A percentile compares a stretch with the other conserved stretches of the same genome.
Evolutionary conservation across 1,140 invertebrate species (phyloP).

Genomic region (Pseudomyrmex concolor): DNA sequence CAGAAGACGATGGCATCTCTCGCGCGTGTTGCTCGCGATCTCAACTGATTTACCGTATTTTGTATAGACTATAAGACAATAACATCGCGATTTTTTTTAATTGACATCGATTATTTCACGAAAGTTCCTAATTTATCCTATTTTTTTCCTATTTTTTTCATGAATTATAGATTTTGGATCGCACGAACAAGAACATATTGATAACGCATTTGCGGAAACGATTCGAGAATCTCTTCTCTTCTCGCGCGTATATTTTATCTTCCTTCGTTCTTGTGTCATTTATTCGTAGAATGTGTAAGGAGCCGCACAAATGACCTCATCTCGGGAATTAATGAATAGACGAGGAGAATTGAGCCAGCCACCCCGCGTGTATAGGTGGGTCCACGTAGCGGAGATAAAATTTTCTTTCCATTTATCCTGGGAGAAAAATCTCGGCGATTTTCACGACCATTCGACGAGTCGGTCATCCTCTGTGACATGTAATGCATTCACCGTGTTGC

Average conservation of each 20-base stretch:
- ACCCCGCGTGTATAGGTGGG: not conserved
- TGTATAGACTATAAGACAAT: slow-evolving; percentile 22
- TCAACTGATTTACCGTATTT: slow-evolving; percentile 30
- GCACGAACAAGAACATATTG: slow-evolving; percentile 26
- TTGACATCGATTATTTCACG: slow-evolving; percentile 37
- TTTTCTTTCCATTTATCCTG: slow-evolving; percentile 20
- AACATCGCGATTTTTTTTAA: slow-evolving; percentile 32
- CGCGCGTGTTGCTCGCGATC: not conserved
- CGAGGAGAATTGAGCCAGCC: slow-evolving; percentile 15
- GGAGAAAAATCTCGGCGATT: slow-evolving; percentile 22
- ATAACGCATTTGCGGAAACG: slow-evolving; percentile 5
- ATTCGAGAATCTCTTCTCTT: not conserved
- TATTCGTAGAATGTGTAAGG: slow-evolving; percentile 51
- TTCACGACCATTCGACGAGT: slow-evolving; percentile 24
- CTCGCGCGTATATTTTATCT: not conserved
- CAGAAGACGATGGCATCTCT: slow-evolving; percentile 2
- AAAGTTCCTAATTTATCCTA: not conserved
- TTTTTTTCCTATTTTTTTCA: too few relatives aligned
- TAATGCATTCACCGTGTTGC: slow-evolving; percentile 52
- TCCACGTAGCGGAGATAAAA: slow-evolving; percentile 38
- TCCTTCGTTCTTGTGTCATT: not conserved
- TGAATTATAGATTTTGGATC: too few relatives aligned
- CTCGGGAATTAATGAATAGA: slow-evolving; percentile 50
- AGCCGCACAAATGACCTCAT: slow-evolving; percentile 34
- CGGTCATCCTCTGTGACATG: slow-evolving; percentile 47